Conservation (phyloP, 2,888 invertebrate species). For the Mythimna lalbum region DNA sequence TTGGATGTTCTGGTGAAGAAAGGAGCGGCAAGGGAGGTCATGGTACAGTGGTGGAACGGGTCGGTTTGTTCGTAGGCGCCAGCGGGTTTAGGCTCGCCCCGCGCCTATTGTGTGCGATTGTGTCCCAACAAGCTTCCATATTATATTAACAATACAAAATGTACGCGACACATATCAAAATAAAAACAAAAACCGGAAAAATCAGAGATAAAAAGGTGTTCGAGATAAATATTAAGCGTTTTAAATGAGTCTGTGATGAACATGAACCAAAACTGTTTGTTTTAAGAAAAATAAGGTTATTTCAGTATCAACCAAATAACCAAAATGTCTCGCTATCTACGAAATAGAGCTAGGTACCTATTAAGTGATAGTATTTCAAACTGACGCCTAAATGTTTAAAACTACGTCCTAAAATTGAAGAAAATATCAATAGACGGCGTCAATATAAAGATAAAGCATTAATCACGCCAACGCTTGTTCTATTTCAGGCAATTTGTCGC, state of each 20-base stretch:
- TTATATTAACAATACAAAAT: constrained; percentile 78
- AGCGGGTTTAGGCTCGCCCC: constrained; percentile 71
- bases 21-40: constrained; percentile 63
- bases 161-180: constrained; percentile 69
- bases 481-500: constrained; percentile 1
- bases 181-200: constrained; percentile 51
- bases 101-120: constrained; percentile 76
- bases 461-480: constrained; percentile 1
- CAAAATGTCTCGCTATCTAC: background rate
- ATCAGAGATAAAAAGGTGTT: constrained; percentile 32
- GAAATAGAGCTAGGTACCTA: background rate
- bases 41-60: constrained; percentile 70
- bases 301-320: background rate
- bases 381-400: background rate
- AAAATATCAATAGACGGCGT: background rate
- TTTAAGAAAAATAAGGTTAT: background rate
- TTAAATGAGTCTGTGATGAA: background rate
- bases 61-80: constrained; percentile 72
- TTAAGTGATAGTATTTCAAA: background rate
- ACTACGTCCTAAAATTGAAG: background rate
- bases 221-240: constrained; percentile 49
- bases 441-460: background rate
- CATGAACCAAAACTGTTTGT: background rate
- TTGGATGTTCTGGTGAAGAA: constrained; percentile 63
- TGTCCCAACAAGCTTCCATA: constrained; percentile 75